Base-by-base conservation (phyloP, 2,113 vertebrate genomes). In the Cryptotis parvus region DNA sequence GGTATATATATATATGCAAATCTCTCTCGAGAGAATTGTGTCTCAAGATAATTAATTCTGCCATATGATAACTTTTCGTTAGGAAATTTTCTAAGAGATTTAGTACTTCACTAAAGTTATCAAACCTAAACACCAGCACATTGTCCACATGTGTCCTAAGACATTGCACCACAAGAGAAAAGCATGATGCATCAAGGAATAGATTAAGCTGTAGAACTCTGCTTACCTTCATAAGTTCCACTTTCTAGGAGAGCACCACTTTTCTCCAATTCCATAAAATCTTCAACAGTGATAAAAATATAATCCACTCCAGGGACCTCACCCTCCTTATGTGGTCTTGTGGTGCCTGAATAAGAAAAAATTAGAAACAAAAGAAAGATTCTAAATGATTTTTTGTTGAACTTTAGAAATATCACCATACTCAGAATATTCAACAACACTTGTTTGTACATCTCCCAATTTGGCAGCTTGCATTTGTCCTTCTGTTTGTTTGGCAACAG, bases 251-350 rank as follows among this genome's bases (percentile, higher is more conserved):
- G 98, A 97, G 99, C 98, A 90, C 99, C 99, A 91, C 99, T 99
- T 98, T 98, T 99, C 98, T 99, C 99, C 97, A 99, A 95, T 98
- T 99, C 99, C 98, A 99, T 98, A 98, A 99, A 99, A 96, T 98
- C 98, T 97, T 99, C 99, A 96, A 99, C 97, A 37, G 98, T 99
- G 97, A 99, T 99, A 93, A 99, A 99, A 97, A 99, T 99, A 97
- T 99, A 99, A 98, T 99, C 99, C 98, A 99, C 99, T 92, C 99
- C 99, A 0, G 99, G 99, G 96, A 99, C 99, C 96, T 99, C 99
- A 27, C 99, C 99, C 97, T 99, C 99, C 98, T 99, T 99, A 98
- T 99, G 99, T 97, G 98, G 99, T 98, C 99, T 98, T 98, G 99
- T 99, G 77, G 99, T 99, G 97, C 99, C 99, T 99, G 87, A 88